These are phyloP conservation scores for Aphaenogaster ashmeadi DNA, from an alignment of 1,140 invertebrate species.

Conservation along the genomic window DNA sequence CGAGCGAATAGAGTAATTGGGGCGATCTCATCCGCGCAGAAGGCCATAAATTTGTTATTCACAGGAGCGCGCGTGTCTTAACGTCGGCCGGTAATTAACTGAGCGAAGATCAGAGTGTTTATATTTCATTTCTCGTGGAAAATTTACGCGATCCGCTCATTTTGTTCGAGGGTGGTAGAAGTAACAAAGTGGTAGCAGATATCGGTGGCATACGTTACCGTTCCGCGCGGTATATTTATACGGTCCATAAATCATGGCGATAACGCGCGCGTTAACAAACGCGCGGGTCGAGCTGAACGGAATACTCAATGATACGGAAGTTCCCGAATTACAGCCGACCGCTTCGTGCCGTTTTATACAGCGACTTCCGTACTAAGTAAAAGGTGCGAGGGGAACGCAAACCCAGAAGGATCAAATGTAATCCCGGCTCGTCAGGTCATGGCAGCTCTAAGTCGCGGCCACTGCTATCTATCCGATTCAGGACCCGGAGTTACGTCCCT, in stretches of 20 bases:
- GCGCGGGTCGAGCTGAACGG: conserved; percentile 51
- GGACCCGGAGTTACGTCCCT: conserved; percentile 74
- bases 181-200: conserved; percentile 53
- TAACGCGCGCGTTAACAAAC: conserved; percentile 62
- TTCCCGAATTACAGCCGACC: background rate
- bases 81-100: conserved; percentile 52
- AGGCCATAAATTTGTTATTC: conserved; percentile 60
- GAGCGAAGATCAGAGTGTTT: conserved; percentile 52
- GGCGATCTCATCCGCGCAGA: conserved; percentile 46
- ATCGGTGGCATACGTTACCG: conserved; percentile 56
- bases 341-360: conserved; percentile 29
- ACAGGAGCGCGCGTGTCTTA: conserved; percentile 48
- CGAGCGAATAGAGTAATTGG: conserved; percentile 62
- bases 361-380: conserved; percentile 52
- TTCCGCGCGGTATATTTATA: conserved; percentile 52
- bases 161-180: conserved; percentile 9
- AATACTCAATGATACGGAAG: conserved; percentile 58
- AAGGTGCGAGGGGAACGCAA: conserved; percentile 66
- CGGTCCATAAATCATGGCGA: conserved; percentile 58
- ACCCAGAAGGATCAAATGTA: conserved; percentile 81
- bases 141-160: conserved; percentile 55
- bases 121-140: conserved; percentile 56
- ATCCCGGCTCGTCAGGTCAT: conserved; percentile 77
- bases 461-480: conserved; percentile 80
- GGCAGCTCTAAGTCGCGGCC: conserved; percentile 78